phyloP scores from a whole-genome alignment of 2,888 invertebrate species.

The Leptinotarsa tumamoca region DNA sequence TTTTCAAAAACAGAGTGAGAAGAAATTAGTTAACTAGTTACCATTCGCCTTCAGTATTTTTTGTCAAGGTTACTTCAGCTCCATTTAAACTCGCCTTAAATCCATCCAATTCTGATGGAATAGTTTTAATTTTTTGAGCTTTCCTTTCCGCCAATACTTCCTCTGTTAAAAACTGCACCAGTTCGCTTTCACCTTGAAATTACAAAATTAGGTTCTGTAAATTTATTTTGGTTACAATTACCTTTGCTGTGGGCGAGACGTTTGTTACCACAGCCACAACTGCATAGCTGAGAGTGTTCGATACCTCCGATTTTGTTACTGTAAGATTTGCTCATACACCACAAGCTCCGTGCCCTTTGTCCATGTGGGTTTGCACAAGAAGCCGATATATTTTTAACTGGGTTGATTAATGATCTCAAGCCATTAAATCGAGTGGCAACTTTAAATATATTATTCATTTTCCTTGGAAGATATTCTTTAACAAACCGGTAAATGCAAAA shows the following conservation, averaged over 20 bases:
- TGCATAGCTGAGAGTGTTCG: constrained; percentile 75
- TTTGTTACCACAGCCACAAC: constrained; percentile 74
- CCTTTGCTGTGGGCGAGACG: constrained; percentile 79
- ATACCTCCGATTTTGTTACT: constrained; percentile 61
- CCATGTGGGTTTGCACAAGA: constrained; percentile 63
- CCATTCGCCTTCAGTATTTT: constrained; percentile 78
- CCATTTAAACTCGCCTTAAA: constrained; percentile 84
- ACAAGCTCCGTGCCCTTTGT: constrained; percentile 77
- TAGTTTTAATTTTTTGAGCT: constrained; percentile 79
- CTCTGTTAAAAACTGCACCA: constrained; percentile 91
- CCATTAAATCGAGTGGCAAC: constrained; percentile 69
- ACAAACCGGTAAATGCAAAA: not conserved
- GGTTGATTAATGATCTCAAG: constrained; percentile 56
- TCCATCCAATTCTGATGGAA: constrained; percentile 83
- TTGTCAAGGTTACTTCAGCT: constrained; percentile 87
- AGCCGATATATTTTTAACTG: constrained; percentile 58
- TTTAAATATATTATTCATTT: constrained; percentile 79
- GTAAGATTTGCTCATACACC: constrained; percentile 76
- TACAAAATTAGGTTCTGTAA: constrained; percentile 3
- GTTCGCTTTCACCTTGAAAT: constrained; percentile 81
- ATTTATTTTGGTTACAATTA: constrained; percentile 57
- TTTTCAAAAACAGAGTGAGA: no score
- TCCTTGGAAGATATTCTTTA: constrained; percentile 51
- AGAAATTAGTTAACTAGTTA: constrained; percentile 64
- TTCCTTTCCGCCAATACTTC: constrained; percentile 94